Evolutionary conservation across 2,797 vertebrate species (phyloP), one percentile per base, ranked within the genome.

Genomic region (Lepidocolaptes lacrymiger): DNA sequence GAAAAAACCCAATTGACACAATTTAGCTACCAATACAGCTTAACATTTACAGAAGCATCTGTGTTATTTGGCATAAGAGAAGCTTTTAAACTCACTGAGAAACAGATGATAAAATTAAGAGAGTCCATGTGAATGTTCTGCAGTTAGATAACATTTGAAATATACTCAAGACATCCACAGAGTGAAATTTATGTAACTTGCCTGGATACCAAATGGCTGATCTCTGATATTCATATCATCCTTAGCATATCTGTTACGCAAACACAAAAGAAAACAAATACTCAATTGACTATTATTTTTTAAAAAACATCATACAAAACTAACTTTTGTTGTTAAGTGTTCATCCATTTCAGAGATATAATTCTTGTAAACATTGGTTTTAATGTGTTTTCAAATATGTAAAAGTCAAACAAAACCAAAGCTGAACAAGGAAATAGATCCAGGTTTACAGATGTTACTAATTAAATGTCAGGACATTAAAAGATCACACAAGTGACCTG

Each of bases 181-280:
- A 94, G 32, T 80, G 79, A 96, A 93, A 91, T 89, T 85, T 28
- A 52, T 56, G 51, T 77, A 74, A 98, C 97, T 96, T 97, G 98
- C 99, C 99, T 99, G 99, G 96, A 99, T 99, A 84, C 99, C 99
- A 98, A 99, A 99, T 1, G 99, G 99, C 92, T 99, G 99, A 98
- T 99, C 99, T 98, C 99, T 98, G 97, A 99, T 99, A 93, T 99
- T 99, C 99, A 99, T 99, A 96, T 99, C 99, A 98, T 99, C 99
- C 96, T 99, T 99, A 69, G 99, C 99, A 64, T 99, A 99, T 79
- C 99, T 99, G 82, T 97, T 26, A 96, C 71, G 79, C 55, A 96
- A 66, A 86, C 73, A 93, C 91, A 88, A 63, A 68, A 84, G 30
- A 84, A 93, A 91, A 76, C 27, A 93, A 58, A 96, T 4, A 39